Base-by-base conservation (phyloP, 2,888 invertebrate species). In the Thalpophila matura region DNA sequence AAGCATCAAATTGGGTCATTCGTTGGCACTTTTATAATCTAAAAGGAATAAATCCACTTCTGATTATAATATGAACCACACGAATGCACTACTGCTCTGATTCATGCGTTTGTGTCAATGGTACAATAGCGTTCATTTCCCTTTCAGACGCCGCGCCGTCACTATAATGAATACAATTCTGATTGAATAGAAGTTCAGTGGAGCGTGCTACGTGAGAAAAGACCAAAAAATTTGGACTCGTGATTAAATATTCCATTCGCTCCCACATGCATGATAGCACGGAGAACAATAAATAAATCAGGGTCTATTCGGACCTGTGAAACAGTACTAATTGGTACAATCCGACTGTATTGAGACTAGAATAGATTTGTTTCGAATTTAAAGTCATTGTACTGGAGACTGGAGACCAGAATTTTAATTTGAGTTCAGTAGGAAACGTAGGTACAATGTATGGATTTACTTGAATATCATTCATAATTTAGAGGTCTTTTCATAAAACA, bases 61-160 rank as follows among this genome's bases (percentile, higher is more conserved):
- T 5, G 10, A 4, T n/a, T 4, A n/a, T 29, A 22, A 31, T 12
- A 33, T 24, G 33, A 10, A 24, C 16, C 12, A 42, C 27, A 33
- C 38, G 6, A 14, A 12, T 56, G n/a, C 10, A 27, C 3, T 4
- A 47, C 9, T 29, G 35, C 20, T 16, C 42, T 49, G 49, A 45
- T 45, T 59, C 59, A 67, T 24, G 22, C 31, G 49, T 38, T 7
- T 20, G 31, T 53, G 38, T 38, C 27, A 51, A 16, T 43, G 10
- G 20, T 37, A 37, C 43, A 43, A 14, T 16, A 22, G 49, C 22
- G 49, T 67, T 66, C 3, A 66, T 57, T 57, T 57, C 24, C 33
- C 24, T 29, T 49, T 58, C 27, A 14, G 4, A 38, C 14, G 18
- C 10, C 4, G 38, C 14, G 18, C 10, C 4, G 38, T 16, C 35